Percentiles rank a stretch among this genome's conserved stretches.
Evolutionary conservation across 2,113 vertebrate genomes (phyloP).

Genomic region (Hypomesus transpacificus): DNA sequence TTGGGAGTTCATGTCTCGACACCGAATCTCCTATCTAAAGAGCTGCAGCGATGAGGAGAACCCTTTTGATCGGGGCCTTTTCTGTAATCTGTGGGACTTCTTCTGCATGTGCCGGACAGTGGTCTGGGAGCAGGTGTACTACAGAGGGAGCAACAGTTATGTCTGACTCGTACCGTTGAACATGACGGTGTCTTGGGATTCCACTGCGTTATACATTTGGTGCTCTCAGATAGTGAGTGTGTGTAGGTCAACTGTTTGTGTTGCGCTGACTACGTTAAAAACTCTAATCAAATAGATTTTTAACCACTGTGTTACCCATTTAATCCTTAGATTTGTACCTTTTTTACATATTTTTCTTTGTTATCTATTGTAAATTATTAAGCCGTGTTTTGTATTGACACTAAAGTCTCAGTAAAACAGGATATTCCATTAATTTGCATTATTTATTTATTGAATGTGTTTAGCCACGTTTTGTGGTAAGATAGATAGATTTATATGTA

Average conservation of each 20-base stretch:
- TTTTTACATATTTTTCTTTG: neutral
- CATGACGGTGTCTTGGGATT: neutral
- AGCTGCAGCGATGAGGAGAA: conserved; percentile 73
- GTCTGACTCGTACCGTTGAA: conserved; percentile 54
- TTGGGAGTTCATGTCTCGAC: conserved; percentile 93
- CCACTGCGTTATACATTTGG: neutral
- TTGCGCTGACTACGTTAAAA: neutral
- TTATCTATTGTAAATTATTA: too few species aligned
- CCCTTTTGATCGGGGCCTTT: conserved; percentile 86
- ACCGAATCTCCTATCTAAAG: conserved; percentile 87
- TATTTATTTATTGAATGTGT: neutral
- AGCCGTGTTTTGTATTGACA: too few species aligned
- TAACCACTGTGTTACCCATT: neutral
- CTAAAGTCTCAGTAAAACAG: neutral
- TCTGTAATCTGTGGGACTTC: conserved; percentile 86
- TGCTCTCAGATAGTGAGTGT: neutral
- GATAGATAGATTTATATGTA: neutral
- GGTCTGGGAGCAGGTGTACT: conserved; percentile 83
- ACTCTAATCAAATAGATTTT: neutral
- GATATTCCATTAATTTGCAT: neutral
- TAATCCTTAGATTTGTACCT: neutral
- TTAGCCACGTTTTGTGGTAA: neutral
- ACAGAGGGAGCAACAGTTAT: conserved; percentile 43
- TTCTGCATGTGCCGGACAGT: conserved; percentile 82
- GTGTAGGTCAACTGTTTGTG: neutral